Evolutionary conservation across 2,113 vertebrate genomes (phyloP).

Genomic region (Phalacrocorax aristotelis): DNA sequence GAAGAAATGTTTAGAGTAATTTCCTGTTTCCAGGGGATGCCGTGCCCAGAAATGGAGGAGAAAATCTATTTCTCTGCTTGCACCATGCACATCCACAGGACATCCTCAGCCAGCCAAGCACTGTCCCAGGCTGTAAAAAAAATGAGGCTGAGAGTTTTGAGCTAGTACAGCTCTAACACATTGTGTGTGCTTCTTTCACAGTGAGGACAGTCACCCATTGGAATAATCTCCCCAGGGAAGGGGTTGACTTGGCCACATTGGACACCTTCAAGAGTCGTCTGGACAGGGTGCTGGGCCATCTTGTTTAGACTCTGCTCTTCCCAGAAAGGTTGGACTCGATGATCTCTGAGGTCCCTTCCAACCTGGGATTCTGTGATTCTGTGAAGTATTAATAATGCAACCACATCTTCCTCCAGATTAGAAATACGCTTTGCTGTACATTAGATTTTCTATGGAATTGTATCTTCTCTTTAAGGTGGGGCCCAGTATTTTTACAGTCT

Average conservation of each 20-base stretch:
- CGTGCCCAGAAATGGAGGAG: neutral
- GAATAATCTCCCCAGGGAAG: no score
- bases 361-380: no score
- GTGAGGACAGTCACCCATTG: no score
- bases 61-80: neutral
- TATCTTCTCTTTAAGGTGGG: neutral
- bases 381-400: neutral
- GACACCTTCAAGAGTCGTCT: no score
- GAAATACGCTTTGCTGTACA: accelerated
- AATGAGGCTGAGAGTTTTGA: neutral
- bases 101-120: neutral
- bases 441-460: neutral
- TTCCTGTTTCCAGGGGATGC: neutral
- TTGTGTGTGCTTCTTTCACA: neutral
- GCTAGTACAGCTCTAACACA: neutral
- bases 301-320: no score
- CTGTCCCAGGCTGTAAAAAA: neutral
- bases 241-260: no score
- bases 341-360: no score
- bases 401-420: neutral
- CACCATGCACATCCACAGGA: accelerated
- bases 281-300: no score
- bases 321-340: no score
- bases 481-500: neutral
- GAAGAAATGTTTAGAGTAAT: neutral